Evolutionary conservation across 2,797 vertebrate genomes (phyloP).

Genomic region (Agapornis canus): DNA sequence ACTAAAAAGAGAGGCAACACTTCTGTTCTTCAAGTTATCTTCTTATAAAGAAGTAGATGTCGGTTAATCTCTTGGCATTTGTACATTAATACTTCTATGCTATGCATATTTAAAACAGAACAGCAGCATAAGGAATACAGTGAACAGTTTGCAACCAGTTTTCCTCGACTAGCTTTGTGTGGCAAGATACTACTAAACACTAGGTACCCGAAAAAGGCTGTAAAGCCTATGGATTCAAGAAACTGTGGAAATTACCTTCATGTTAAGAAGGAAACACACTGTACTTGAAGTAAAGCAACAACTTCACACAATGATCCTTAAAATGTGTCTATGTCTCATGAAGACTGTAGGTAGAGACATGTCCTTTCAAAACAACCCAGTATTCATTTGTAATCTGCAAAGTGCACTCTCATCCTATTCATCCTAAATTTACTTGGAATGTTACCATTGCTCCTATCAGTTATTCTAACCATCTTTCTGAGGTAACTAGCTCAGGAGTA

Average conservation of each 20-base stretch:
- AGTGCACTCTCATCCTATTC: not conserved
- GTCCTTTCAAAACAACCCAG: not conserved
- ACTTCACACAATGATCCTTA: not conserved
- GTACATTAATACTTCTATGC: not conserved
- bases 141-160: not conserved
- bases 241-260: not conserved
- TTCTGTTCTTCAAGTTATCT: not conserved
- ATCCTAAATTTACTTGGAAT: not conserved
- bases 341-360: not conserved
- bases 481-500: not conserved
- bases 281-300: not conserved
- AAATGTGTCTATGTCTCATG: not conserved
- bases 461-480: not conserved
- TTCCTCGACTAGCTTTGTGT: not conserved
- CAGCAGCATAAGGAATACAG: not conserved
- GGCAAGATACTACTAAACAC: not conserved
- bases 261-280: not conserved
- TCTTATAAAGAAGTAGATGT: not conserved
- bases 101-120: not conserved
- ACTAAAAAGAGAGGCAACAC: not conserved
- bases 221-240: not conserved
- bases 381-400: not conserved
- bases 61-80: not conserved
- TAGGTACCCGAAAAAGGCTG: not conserved
- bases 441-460: not conserved